Evolutionary conservation across 2,113 vertebrate species (phyloP).

Genomic region (Oreochromis tanganicae): DNA sequence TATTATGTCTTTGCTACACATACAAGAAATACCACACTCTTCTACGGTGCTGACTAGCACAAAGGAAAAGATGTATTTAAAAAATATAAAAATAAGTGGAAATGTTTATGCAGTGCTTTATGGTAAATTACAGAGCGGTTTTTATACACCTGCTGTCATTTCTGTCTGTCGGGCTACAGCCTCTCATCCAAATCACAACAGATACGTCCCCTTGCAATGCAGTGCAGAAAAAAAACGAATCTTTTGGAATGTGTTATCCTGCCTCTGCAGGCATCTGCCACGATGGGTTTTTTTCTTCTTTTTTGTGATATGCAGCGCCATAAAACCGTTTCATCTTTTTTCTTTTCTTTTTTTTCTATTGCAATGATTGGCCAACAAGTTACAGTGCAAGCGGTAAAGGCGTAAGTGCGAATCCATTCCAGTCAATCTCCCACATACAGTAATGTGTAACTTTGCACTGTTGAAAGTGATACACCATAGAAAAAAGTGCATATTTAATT

Average conservation of each 20-base stretch:
- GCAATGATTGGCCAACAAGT: background rate
- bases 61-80: background rate
- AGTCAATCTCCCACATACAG: background rate
- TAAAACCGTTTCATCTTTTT: background rate
- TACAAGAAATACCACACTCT: background rate
- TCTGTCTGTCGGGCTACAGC: background rate
- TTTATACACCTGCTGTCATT: background rate
- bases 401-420: background rate
- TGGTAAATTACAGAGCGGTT: background rate
- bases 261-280: background rate
- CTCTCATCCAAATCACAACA: background rate
- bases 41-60: background rate
- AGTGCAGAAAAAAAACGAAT: background rate
- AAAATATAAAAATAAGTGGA: background rate
- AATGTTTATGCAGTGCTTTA: background rate
- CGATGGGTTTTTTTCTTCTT: background rate
- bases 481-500: background rate
- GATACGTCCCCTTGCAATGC: background rate
- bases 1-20: background rate
- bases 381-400: background rate
- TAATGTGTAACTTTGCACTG: background rate
- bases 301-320: background rate
- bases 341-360: background rate
- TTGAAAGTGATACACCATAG: background rate
- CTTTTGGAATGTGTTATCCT: background rate